Base-by-base conservation (phyloP, 2,113 vertebrate species). In the Campylomormyrus numenius region DNA sequence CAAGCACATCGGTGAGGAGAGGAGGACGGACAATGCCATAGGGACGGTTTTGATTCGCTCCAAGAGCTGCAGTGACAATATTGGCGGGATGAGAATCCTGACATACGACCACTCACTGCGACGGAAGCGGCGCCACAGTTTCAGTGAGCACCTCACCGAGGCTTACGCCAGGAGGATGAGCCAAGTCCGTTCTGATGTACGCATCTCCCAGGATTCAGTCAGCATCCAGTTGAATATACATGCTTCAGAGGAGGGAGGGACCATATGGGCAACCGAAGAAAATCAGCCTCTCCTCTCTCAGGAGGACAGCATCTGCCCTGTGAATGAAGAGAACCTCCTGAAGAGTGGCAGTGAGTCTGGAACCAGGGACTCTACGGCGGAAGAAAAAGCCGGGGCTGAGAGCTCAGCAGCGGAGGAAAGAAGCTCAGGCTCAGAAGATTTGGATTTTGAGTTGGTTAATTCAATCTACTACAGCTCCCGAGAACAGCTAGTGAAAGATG, bases 401-500 rank as follows among this genome's bases (percentile, higher is more conserved):
- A 62, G 56, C 24, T n/a, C 56, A 94, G 93, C 96, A 66, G 96
- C 97, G 5, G 97, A 97, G 91, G 94, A 84, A 42, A 88, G 52
- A 4, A 80, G 96, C 70, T 96, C 96, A 0, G 98, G 97, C 0
- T 97, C 97, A 0, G 97, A 97, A 24, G 97, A 94, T 53, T 97
- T 97, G 0, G 96, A 97, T 21, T 98, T 98, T 93, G 97, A 96
- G 10, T 97, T 94, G 91, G 97, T 97, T 0, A 92, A 96, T 80
- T 96, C 96, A 0, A 97, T 98, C 88, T 93, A 96, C 88, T 95
- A 94, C 3, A 95, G 96, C 94, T 98, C 97, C 70, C 99, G 98
- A 0, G 98, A 99, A 90, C 96, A 97, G 90, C 96, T 99, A 3
- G 96, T 97, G 84, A 98, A 99, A 42, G 97, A 98, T 10, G 24